These are phyloP conservation scores for Emys orbicularis DNA, from an alignment of 2,797 vertebrate species.

Conservation along the genomic window DNA sequence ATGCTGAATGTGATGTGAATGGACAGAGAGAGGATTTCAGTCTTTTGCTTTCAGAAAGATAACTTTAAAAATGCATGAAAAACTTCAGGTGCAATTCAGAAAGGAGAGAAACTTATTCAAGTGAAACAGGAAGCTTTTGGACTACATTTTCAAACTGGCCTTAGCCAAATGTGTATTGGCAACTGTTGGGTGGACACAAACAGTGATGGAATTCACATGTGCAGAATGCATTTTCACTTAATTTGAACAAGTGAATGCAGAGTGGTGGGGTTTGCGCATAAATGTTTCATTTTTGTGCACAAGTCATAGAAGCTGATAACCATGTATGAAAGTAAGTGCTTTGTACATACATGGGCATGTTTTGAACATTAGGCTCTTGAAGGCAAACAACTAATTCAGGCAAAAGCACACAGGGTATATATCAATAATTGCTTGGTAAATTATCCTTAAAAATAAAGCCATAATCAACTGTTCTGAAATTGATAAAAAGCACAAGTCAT, in stretches of 20 bases:
- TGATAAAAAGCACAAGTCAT: neutral
- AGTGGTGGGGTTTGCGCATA: neutral
- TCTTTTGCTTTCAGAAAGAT: neutral
- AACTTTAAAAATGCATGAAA: neutral
- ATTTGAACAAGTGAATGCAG: neutral
- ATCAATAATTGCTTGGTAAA: neutral
- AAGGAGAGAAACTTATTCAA: neutral
- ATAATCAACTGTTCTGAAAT: neutral
- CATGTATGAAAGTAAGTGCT: fast-evolving
- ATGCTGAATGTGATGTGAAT: neutral
- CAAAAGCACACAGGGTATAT: neutral
- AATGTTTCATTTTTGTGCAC: neutral
- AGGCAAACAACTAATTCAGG: neutral
- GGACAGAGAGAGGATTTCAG: neutral
- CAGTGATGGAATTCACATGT: neutral
- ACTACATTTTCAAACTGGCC: neutral
- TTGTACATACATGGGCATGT: neutral
- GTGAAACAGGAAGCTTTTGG: constrained; percentile 11
- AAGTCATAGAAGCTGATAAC: neutral
- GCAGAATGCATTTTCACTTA: neutral
- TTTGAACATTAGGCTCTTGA: neutral
- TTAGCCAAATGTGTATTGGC: neutral
- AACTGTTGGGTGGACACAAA: neutral
- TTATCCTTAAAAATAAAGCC: neutral
- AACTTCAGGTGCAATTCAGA: neutral